Evolutionary conservation across 2,113 vertebrate species (phyloP), one percentile per base, ranked within the genome.

Genomic region (Zootoca vivipara): DNA sequence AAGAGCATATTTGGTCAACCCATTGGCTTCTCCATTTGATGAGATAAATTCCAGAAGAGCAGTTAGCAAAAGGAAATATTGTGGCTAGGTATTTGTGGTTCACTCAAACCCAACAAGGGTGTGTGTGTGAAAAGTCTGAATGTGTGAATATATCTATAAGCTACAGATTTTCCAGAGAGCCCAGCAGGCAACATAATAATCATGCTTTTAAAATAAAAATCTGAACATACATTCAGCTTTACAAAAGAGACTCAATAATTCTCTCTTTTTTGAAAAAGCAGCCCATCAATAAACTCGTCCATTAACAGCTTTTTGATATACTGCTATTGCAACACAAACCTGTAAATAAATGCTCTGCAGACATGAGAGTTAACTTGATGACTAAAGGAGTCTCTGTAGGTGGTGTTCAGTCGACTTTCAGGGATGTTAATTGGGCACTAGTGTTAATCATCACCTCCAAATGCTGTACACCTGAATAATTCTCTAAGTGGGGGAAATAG

Each of bases 371-470:
- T 85, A 46, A 80, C 22, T 18, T 89, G 82, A 80, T 79, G 75
- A 46, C 69, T 79, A 85, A 85, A 62, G 20, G 52, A 12, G 26
- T 35, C 65, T 80, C 67, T 73, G 62, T 79, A 20, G 67, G 83
- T 79, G 74, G 65, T 80, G 77, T 56, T 73, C 35, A 46, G 7
- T 72, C 35, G 65, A 67, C 35, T 64, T 79, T 62, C 46, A 64
- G 72, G 13, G 52, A 64, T 12, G 46, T 58, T 85, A 89, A 80
- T 80, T 79, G 65, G 67, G 10, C 70, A 46, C 13, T 24, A 74
- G 9, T 64, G n/a, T 85, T 85, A 85, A 85, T 80, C 77, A 74
- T 80, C 83, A 85, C 77, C 40, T 88, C 70, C 67, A 83, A 88
- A 65, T 35, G 42, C 40, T 52, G 42, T 67, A 77, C 62, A 88